phyloP scores from a whole-genome alignment of 35 echinoderm and acorn worm genomes.

The Apostichopus californicus region DNA sequence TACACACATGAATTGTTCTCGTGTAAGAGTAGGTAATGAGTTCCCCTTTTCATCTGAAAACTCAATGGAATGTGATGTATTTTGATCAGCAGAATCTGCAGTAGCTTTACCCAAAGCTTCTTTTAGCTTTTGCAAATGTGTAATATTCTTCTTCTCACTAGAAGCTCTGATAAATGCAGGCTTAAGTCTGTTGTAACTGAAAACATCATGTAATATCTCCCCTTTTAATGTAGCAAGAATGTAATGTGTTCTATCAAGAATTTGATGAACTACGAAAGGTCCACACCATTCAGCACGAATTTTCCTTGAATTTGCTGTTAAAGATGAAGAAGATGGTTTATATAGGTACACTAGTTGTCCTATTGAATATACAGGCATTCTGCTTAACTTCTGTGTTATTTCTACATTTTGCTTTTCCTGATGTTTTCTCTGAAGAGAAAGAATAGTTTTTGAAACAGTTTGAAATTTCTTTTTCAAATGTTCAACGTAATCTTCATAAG shows the following conservation, averaged over 20 bases:
- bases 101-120: neutral
- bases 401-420: constrained; percentile 38
- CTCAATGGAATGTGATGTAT: too few relatives aligned
- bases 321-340: neutral
- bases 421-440: constrained; percentile 4
- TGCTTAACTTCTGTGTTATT: constrained; percentile 19
- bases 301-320: constrained; percentile 28
- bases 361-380: neutral
- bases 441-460: constrained; percentile 14
- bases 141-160: constrained; percentile 18
- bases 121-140: neutral
- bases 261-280: constrained; percentile 24
- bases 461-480: neutral
- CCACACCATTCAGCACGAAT: constrained; percentile 30
- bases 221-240: constrained; percentile 30
- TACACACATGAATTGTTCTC: too few relatives aligned
- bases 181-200: constrained; percentile 54
- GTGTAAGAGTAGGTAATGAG: too few relatives aligned
- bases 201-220: neutral
- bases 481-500: too few relatives aligned
- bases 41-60: too few relatives aligned
- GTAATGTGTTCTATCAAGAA: constrained; percentile 23
- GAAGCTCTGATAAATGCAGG: constrained; percentile 43
- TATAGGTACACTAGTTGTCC: constrained; percentile 31
- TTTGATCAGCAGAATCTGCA: too few relatives aligned